phyloP scores from a whole-genome alignment of 2,797 vertebrate species.

The Alosa sapidissima region DNA sequence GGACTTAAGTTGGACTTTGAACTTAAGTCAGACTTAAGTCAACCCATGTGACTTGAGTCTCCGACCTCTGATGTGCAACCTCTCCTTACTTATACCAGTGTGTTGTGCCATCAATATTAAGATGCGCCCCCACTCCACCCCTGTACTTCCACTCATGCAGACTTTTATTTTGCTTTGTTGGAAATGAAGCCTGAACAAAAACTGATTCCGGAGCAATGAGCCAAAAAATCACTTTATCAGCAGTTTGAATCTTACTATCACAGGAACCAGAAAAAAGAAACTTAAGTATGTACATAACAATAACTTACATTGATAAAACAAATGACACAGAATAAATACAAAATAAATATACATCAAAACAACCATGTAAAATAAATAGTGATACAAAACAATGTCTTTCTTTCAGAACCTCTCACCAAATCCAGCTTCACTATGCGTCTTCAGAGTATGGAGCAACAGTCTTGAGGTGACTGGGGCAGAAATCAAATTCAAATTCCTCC shows the following conservation, averaged over 20 bases:
- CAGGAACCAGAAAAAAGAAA: slow-evolving; percentile 45
- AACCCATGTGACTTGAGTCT: too few species aligned
- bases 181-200: slow-evolving; percentile 40
- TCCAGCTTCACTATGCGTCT: slow-evolving; percentile 52
- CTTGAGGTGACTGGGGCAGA: slow-evolving; percentile 77
- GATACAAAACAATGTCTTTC: slow-evolving; percentile 45
- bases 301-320: slow-evolving; percentile 49
- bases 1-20: too few species aligned
- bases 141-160: background rate
- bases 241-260: slow-evolving; percentile 37
- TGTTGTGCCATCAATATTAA: background rate
- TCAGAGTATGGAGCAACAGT: slow-evolving; percentile 34
- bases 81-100: background rate
- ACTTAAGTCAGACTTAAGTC: too few species aligned
- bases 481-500: slow-evolving; percentile 59
- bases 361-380: slow-evolving; percentile 50
- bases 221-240: slow-evolving; percentile 25
- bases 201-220: slow-evolving; percentile 32
- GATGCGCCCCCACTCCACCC: too few species aligned
- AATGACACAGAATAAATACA: slow-evolving; percentile 57
- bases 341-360: slow-evolving; percentile 58
- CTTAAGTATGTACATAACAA: slow-evolving; percentile 47
- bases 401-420: slow-evolving; percentile 41
- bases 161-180: slow-evolving; percentile 49
- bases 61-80: background rate